Evolutionary conservation across 2,888 invertebrate genomes (phyloP).

Genomic region (Lithophane semibrunnea): DNA sequence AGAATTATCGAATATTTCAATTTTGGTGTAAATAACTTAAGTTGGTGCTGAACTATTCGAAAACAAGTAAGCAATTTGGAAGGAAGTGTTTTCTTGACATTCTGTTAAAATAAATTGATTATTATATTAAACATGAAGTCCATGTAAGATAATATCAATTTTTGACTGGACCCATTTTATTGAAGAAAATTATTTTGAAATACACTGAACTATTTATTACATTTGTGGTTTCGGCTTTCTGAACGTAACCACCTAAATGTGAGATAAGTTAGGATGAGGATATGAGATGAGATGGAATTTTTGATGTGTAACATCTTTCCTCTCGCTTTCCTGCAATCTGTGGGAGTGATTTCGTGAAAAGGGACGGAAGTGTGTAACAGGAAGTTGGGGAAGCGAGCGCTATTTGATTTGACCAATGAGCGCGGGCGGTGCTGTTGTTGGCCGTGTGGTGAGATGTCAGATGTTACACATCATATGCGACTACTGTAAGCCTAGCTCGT

Average conservation of each 20-base stretch:
- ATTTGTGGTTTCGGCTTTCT: neutral
- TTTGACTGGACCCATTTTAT: neutral
- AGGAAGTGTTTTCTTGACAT: neutral
- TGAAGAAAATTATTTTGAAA: neutral
- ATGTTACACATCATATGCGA: too few species aligned
- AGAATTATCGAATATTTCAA: constrained; percentile 21
- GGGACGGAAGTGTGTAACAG: too few species aligned
- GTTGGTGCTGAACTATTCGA: neutral
- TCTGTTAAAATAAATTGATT: neutral
- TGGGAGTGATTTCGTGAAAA: too few species aligned
- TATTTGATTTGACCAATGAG: too few species aligned
- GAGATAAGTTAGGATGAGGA: neutral
- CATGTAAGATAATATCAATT: neutral
- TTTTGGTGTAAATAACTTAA: constrained; percentile 4
- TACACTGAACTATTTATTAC: neutral
- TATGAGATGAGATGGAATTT: neutral
- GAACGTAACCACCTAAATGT: neutral
- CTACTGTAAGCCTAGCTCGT: too few species aligned
- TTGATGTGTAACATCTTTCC: too few species aligned
- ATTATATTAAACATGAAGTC: neutral
- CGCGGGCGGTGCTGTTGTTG: too few species aligned
- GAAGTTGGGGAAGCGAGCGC: too few species aligned
- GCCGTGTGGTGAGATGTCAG: too few species aligned
- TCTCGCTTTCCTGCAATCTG: too few species aligned
- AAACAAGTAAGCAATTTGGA: neutral